phyloP scores from a whole-genome alignment of 2,888 invertebrate species.

The Desoria tigrina region DNA sequence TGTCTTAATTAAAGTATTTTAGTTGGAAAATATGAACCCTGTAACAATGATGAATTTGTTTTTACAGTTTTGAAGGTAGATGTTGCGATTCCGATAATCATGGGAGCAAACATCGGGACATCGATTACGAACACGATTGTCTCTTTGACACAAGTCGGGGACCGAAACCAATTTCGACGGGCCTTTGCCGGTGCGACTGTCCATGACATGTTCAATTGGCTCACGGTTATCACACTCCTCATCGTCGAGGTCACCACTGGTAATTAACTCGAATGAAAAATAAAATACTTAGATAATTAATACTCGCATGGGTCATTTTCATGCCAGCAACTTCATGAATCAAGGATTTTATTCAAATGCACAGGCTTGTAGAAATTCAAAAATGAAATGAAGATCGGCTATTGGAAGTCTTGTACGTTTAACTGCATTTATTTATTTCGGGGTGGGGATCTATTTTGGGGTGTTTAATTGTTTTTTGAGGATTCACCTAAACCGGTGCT shows the following conservation, averaged over 20 bases:
- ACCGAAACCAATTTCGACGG: constrained; percentile 59
- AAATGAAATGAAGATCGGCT: too few species aligned
- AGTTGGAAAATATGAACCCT: too few species aligned
- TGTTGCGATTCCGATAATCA: constrained; percentile 61
- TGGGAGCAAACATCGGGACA: constrained; percentile 62
- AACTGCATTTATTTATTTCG: background rate
- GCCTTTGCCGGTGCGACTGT: constrained; percentile 63
- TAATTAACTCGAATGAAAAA: constrained; percentile 30
- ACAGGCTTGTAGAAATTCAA: too few species aligned
- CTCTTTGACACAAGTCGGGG: constrained; percentile 57
- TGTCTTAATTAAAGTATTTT: too few species aligned
- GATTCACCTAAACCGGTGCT: too few species aligned
- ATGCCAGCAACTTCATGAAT: background rate
- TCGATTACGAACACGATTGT: constrained; percentile 62
- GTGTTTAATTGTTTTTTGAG: too few species aligned
- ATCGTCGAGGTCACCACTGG: constrained; percentile 60
- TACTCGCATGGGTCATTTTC: background rate
- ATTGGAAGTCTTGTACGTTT: too few species aligned
- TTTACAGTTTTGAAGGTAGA: constrained; percentile 55
- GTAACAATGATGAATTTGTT: background rate
- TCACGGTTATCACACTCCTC: constrained; percentile 60
- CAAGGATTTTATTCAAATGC: background rate
- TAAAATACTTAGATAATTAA: background rate
- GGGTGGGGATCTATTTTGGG: too few species aligned
- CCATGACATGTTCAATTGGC: constrained; percentile 64